Evolutionary conservation across 2,797 vertebrate species (phyloP), one percentile per base, ranked within the genome.

Genomic region (Anguilla megastoma): DNA sequence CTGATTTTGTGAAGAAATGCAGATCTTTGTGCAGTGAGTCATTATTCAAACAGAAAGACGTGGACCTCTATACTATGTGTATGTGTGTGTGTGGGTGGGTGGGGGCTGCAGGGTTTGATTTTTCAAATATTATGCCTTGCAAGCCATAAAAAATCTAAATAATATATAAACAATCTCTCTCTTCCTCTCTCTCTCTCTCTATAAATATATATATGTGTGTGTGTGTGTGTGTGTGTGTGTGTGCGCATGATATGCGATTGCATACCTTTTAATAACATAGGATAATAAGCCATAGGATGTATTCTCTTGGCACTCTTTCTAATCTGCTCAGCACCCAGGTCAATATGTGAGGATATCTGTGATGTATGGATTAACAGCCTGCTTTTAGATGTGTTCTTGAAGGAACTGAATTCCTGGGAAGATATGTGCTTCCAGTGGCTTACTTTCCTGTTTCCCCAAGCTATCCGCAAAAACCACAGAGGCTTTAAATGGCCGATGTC

Each of bases 261-360:
- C 58, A 24, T 60, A 24, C 58, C 1, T 60, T 60, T 60, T 60
- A 24, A 60, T 3, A 60, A 60, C 4, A 18, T 24, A 16, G 58
- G 16, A 60, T 60, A 60, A 60, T 60, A 60, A 60, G 3, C 58
- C 18, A 16, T 60, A 54, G 52, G 2, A 63, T n/a, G 0, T 69
- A 8, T 69, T 69, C 24, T 69, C 0, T 69, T 69, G 63, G 24
- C n/a, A 1, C 63, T 18, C 63, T 69, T 69, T 69, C 21, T 27
- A 27, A 60, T 60, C 58, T 60, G 58, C 63, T 69, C 63, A n/a
- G 63, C 63, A n/a, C 63, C 63, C 63, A 69, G 63, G 63, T 69
- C 24, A 69, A 69, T 30, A n/a, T n/a, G 63, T 6, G 63, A 8
- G n/a, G 8, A 24, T 18, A 60, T 21, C 16, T 60, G 8, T 60